phyloP scores from a whole-genome alignment of 2,113 vertebrate genomes.

The Psilopogon haemacephalus region DNA sequence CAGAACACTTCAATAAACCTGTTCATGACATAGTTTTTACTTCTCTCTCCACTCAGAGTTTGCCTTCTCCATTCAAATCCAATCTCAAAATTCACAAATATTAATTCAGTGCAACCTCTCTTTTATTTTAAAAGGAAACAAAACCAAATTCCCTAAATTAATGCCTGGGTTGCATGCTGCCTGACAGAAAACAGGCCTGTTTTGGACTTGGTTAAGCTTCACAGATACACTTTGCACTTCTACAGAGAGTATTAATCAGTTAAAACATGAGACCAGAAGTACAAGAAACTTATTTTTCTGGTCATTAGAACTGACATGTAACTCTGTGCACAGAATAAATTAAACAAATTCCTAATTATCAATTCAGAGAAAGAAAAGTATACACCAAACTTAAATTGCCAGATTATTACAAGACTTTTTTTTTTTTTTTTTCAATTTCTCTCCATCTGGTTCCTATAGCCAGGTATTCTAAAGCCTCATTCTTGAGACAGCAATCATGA shows the following conservation, averaged over 20 bases:
- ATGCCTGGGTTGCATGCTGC: background rate
- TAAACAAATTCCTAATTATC: background rate
- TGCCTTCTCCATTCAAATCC: background rate
- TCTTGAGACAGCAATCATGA: background rate
- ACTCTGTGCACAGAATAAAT: background rate
- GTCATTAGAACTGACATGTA: background rate
- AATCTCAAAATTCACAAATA: background rate
- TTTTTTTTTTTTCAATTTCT: too few relatives aligned
- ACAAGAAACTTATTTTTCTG: background rate
- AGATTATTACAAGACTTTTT: background rate
- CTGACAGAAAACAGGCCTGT: background rate
- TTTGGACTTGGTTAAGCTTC: background rate
- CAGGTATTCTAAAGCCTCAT: background rate
- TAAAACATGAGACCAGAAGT: background rate
- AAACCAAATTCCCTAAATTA: background rate
- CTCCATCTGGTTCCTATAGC: background rate
- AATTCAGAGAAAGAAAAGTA: background rate
- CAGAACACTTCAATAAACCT: background rate
- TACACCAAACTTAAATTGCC: background rate
- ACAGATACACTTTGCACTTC: background rate
- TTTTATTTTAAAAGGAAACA: background rate
- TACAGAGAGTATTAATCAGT: background rate
- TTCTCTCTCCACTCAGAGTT: background rate
- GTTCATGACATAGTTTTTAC: background rate
- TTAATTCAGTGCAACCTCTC: background rate